Evolutionary conservation across 2,113 vertebrate genomes (phyloP), one percentile per base, ranked within the genome.

Genomic region (Amblyopsis rosae): DNA sequence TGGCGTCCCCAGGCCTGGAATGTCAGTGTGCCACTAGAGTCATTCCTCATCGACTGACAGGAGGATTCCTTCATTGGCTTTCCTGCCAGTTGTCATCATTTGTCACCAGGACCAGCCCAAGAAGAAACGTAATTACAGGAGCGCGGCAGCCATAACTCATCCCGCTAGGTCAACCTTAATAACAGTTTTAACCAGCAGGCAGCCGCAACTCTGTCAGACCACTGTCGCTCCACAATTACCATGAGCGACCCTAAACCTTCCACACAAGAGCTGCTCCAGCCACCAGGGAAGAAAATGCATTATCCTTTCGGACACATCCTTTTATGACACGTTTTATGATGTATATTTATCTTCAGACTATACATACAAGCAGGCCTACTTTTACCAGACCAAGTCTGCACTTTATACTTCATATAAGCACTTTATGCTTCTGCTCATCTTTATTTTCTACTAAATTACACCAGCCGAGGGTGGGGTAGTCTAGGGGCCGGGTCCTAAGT

Each of bases 51-150:
- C 62, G 63, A 72, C 61, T 70, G 73, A 26, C 61, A 79, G 60
- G 75, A 85, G 72, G 64, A 72, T 80, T 61, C 67, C 61, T 69
- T 82, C 70, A 47, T 50, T n/a, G 19, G 68, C 62, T 79, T 86
- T 82, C 76, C 66, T 60, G 41, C 51, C 19, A 9, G 65, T 53
- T 8, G 59, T 67, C 79, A 74, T 85, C 66, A 32, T 76, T 75
- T 71, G 72, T 77, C 72, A 77, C 76, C 73, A 65, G 41, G 41
- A 78, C 66, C 55, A 63, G 70, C 73, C 26, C 2, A 82, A 73
- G 60, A 51, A 81, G 50, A 50, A 70, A 55, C 19, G 63, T 85
- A 84, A 91, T 91, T 88, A 87, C 67, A 88, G 84, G 85, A 83
- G 72, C 63, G 41, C 47, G 55, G 51, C 50, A 72, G 59, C 65